A percentile compares a stretch with the other conserved stretches of the same genome.
phyloP scores from a whole-genome alignment of 2,797 vertebrate species.

The Novumbra hubbsi region DNA sequence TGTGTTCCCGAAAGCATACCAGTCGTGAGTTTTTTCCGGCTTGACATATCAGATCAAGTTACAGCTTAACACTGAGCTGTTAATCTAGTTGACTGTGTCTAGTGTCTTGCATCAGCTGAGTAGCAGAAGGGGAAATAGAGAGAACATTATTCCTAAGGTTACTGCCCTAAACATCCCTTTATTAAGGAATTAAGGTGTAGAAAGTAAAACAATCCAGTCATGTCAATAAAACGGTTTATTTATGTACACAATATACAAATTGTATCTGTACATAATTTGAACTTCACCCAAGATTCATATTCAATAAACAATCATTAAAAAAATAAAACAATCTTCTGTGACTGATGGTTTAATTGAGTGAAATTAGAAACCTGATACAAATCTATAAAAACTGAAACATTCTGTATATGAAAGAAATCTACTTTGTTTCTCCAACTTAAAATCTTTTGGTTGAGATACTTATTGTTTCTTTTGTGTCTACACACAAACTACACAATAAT shows the following conservation, averaged over 20 bases:
- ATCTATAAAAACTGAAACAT: conserved; percentile 52
- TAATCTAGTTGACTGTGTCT: conserved; percentile 8
- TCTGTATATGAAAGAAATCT: conserved; percentile 44
- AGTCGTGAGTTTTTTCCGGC: too few species aligned
- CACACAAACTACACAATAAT: conserved; percentile 45
- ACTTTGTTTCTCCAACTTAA: conserved; percentile 42
- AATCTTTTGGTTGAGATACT: conserved; percentile 61
- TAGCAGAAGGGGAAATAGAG: background rate
- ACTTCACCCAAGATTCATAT: conserved; percentile 62
- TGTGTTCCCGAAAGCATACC: too few species aligned
- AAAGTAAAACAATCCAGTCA: background rate
- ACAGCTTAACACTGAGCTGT: background rate
- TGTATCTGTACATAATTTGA: conserved; percentile 75
- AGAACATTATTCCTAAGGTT: background rate
- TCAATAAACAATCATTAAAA: conserved; percentile 49
- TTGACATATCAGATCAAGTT: too few species aligned
- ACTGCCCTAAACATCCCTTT: background rate
- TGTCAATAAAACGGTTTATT: conserved; percentile 66
- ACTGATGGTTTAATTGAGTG: conserved; percentile 31
- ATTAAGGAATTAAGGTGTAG: background rate
- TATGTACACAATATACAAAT: conserved; percentile 72
- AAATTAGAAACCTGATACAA: conserved; percentile 57
- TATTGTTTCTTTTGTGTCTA: conserved; percentile 29
- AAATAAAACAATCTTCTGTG: conserved; percentile 36
- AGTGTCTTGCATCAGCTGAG: conserved; percentile 38